A percentile compares a stretch with the other conserved stretches of the same genome.
phyloP scores from a whole-genome alignment of 2,888 invertebrate species.

The Zygaena filipendulae region DNA sequence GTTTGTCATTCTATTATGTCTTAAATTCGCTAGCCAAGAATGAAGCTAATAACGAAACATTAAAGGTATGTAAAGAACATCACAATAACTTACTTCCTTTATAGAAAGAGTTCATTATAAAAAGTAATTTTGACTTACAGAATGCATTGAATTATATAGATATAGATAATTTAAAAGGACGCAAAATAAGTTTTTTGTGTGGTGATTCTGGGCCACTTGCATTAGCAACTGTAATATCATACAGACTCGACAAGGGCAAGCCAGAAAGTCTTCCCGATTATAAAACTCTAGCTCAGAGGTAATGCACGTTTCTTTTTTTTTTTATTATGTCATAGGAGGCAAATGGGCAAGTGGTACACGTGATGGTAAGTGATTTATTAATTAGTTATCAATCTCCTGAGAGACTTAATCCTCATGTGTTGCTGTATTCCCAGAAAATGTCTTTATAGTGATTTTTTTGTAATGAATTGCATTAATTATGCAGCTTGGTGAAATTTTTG shows the following conservation, averaged over 20 bases:
- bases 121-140: no score
- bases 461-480: no score
- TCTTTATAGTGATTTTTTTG: no score
- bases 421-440: no score
- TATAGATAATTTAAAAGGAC: constrained; percentile 35
- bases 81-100: not conserved
- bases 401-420: no score
- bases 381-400: no score
- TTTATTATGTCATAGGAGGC: no score
- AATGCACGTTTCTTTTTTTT: constrained; percentile 17
- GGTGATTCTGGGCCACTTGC: constrained; percentile 85
- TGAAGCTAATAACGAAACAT: constrained; percentile 22
- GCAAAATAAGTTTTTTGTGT: constrained; percentile 75
- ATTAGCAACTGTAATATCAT: constrained; percentile 75
- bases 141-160: constrained; percentile 34
- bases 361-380: no score
- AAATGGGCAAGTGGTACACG: no score
- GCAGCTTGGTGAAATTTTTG: no score
- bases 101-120: no score
- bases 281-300: constrained; percentile 61
- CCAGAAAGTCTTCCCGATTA: constrained; percentile 53
- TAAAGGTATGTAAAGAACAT: constrained; percentile 26
- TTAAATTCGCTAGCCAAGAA: constrained; percentile 37
- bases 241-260: constrained; percentile 53
- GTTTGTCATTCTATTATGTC: constrained; percentile 74